Percentiles rank a stretch among this genome's conserved stretches.
These are phyloP conservation scores for Nephrotoma flavescens DNA, from an alignment of 2,888 invertebrate species.

Conservation along the genomic window DNA sequence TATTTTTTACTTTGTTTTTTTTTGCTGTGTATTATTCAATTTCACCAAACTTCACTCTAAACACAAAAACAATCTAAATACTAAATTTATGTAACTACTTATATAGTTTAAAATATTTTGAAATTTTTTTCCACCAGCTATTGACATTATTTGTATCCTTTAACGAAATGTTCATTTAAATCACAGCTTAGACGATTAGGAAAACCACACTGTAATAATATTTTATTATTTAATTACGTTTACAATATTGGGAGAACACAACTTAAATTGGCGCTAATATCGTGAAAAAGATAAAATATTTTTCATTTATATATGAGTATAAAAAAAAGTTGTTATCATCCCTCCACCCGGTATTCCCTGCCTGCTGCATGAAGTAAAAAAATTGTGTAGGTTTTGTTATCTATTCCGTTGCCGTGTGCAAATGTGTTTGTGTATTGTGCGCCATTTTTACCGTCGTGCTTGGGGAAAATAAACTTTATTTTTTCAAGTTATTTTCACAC, in stretches of 20 bases:
- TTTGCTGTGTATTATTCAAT: background rate
- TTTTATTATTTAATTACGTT: background rate
- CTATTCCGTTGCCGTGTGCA: background rate
- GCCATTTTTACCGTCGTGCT: background rate
- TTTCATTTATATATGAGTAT: background rate
- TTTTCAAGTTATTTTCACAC: background rate
- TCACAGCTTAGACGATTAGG: background rate
- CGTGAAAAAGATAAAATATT: background rate
- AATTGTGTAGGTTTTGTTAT: slow-evolving; percentile 1
- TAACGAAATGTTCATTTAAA: background rate
- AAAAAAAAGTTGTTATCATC: background rate
- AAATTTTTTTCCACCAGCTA: background rate
- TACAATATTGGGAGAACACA: background rate
- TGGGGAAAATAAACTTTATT: background rate
- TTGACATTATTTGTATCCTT: background rate
- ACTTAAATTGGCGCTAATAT: background rate
- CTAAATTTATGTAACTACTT: background rate
- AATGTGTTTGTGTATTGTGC: background rate
- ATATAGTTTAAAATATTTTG: background rate
- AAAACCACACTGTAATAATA: background rate
- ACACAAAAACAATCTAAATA: background rate
- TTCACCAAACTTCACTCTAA: background rate
- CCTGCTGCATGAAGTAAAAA: background rate
- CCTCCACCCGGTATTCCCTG: background rate
- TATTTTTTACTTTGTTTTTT: background rate